Conservation (phyloP, 2,113 vertebrate genomes). For the Anser cygnoides region DNA sequence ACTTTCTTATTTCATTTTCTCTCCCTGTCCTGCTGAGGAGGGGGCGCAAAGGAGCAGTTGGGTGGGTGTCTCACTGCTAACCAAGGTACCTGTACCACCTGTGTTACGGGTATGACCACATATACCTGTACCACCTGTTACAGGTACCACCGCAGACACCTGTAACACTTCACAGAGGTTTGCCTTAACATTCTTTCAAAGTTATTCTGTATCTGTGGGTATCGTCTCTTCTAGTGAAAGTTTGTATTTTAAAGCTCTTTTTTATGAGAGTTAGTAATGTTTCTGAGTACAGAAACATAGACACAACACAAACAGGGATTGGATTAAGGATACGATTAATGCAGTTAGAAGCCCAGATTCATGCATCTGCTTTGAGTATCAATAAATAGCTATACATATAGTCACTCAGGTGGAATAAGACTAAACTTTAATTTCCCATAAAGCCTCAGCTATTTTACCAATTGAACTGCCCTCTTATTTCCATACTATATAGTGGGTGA, state of each 20-base stretch:
- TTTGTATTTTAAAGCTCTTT: background rate
- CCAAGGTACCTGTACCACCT: too few species aligned
- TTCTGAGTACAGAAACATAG: background rate
- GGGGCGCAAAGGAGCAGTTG: background rate
- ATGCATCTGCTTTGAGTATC: background rate
- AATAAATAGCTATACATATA: background rate
- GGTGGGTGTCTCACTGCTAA: background rate
- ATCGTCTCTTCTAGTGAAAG: background rate
- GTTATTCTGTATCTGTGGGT: background rate
- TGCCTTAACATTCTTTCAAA: background rate
- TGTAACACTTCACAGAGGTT: background rate
- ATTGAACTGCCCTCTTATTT: fast-evolving
- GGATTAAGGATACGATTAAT: background rate
- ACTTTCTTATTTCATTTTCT: background rate
- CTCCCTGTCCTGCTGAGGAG: background rate
- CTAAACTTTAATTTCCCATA: background rate
- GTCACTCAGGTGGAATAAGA: background rate
- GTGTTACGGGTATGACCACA: too few species aligned
- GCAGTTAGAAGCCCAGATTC: background rate
- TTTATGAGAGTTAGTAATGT: background rate
- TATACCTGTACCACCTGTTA: too few species aligned
- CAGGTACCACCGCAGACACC: background rate
- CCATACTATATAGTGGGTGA: background rate
- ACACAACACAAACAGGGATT: background rate
- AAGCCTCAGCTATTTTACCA: background rate